Percentiles rank a stretch among this genome's conserved stretches.
phyloP scores from a whole-genome alignment of 2,888 invertebrate genomes.

The Lissocephala sabroskyi region DNA sequence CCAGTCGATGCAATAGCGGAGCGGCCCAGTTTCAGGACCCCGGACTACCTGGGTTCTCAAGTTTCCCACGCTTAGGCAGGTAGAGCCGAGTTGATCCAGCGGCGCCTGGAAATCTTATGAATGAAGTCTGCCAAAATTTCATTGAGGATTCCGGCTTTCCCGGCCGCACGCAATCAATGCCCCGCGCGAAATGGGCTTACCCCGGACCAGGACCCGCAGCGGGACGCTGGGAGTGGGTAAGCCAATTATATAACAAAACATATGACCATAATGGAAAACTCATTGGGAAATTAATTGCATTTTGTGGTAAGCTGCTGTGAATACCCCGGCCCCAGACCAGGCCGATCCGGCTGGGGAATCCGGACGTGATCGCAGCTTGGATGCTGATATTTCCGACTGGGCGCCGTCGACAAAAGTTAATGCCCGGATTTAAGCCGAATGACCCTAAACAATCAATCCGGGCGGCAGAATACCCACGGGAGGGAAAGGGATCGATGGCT shows the following conservation, averaged over 20 bases:
- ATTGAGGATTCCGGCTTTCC: slow-evolving; percentile 36
- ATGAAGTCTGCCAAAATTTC: slow-evolving; percentile 40
- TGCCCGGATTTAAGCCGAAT: slow-evolving; percentile 19
- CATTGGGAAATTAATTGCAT: slow-evolving; percentile 51
- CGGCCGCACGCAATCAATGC: slow-evolving; percentile 32
- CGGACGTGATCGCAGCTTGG: neutral
- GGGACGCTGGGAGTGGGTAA: slow-evolving; percentile 19
- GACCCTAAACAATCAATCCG: neutral
- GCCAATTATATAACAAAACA: slow-evolving; percentile 62
- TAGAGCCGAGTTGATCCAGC: slow-evolving; percentile 30
- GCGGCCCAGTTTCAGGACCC: slow-evolving; percentile 43
- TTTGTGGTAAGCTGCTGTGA: slow-evolving; percentile 47
- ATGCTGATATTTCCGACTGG: slow-evolving; percentile 23
- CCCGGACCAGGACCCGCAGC: neutral
- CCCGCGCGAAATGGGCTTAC: slow-evolving; percentile 1
- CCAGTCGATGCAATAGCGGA: slow-evolving; percentile 58
- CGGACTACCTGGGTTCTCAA: slow-evolving; percentile 41
- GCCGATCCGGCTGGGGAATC: no score
- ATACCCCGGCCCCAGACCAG: slow-evolving; percentile 12
- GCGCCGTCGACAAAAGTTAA: slow-evolving; percentile 20
- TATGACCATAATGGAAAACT: slow-evolving; percentile 30
- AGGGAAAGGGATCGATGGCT: neutral
- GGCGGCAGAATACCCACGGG: no score
- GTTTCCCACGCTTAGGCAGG: slow-evolving; percentile 60
- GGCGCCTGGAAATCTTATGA: slow-evolving; percentile 28